A percentile compares a stretch with the other conserved stretches of the same genome.
Conservation (phyloP, 2,888 invertebrate species). For the Hemaris fuciformis region DNA sequence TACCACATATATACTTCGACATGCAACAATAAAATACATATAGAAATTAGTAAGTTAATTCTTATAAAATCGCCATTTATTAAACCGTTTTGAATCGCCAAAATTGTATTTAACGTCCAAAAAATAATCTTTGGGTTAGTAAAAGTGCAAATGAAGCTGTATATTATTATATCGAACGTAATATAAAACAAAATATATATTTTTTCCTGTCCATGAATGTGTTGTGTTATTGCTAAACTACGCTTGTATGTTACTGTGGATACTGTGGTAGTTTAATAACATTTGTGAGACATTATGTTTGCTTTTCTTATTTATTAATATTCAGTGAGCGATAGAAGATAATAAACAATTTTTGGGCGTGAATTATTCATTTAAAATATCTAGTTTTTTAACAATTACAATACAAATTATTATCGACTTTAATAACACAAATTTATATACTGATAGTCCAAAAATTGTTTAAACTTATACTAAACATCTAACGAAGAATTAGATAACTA, state of each 20-base stretch:
- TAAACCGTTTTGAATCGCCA: not conserved
- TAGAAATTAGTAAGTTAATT: conserved; percentile 3
- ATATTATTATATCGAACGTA: conserved; percentile 33
- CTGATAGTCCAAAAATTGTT: not conserved
- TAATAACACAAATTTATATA: not conserved
- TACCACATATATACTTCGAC: conserved; percentile 10
- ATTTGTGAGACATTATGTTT: not conserved
- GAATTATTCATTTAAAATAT: not conserved
- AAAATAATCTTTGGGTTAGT: conserved; percentile 58
- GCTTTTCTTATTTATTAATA: not conserved
- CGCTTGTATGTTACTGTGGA: conserved; percentile 1
- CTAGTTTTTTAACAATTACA: not conserved
- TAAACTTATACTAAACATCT: not conserved
- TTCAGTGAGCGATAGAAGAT: not conserved
- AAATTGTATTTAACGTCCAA: not conserved
- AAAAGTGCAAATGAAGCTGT: conserved; percentile 55
- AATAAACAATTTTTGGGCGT: not conserved
- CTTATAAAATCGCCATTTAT: conserved; percentile 22
- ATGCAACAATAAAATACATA: conserved; percentile 7
- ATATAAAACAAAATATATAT: conserved; percentile 33
- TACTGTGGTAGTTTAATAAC: not conserved
- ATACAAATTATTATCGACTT: not conserved
- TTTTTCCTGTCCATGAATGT: conserved; percentile 76
- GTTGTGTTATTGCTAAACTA: conserved; percentile 51
- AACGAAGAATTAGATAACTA: too few relatives aligned